Percentiles rank a stretch among this genome's conserved stretches.
Conservation (phyloP, 1,140 invertebrate genomes). For the Macrostomum lignano region DNA sequence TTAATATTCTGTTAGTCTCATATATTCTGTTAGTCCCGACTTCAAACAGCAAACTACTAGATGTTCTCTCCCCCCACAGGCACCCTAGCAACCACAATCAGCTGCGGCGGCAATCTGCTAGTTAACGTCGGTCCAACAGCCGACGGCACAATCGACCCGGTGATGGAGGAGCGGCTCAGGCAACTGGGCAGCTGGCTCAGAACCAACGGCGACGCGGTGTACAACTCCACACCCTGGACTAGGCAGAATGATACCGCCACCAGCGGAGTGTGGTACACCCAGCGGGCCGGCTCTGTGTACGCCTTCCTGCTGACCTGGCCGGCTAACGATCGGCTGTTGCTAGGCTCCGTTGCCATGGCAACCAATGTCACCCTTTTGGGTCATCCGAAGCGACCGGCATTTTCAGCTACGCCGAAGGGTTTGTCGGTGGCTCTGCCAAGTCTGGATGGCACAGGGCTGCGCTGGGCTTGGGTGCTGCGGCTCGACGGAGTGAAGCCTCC, state of each 20-base stretch:
- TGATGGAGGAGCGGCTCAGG: conserved; percentile 56
- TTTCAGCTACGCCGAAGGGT: no score
- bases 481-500: no score
- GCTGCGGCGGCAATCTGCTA: conserved; percentile 57
- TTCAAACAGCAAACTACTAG: no score
- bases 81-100: no score
- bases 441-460: no score
- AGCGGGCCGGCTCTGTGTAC: conserved; percentile 3
- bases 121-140: conserved; percentile 68
- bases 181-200: conserved; percentile 42
- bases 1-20: no score
- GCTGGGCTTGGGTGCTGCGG: no score
- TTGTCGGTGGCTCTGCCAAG: no score
- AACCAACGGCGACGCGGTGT: conserved; percentile 63
- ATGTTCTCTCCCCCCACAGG: no score
- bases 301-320: conserved; percentile 4
- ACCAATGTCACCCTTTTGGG: conserved; percentile 2
- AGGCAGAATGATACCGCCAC: conserved; percentile 51
- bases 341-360: background rate
- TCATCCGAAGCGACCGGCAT: no score
- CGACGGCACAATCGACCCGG: conserved; percentile 53
- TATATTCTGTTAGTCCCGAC: no score
- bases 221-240: conserved; percentile 38
- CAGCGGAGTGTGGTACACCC: conserved; percentile 31
- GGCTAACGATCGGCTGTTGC: background rate